These are phyloP conservation scores for Cebuella pygmaea DNA, from an alignment of 2,797 vertebrate species.

Conservation along the genomic window DNA sequence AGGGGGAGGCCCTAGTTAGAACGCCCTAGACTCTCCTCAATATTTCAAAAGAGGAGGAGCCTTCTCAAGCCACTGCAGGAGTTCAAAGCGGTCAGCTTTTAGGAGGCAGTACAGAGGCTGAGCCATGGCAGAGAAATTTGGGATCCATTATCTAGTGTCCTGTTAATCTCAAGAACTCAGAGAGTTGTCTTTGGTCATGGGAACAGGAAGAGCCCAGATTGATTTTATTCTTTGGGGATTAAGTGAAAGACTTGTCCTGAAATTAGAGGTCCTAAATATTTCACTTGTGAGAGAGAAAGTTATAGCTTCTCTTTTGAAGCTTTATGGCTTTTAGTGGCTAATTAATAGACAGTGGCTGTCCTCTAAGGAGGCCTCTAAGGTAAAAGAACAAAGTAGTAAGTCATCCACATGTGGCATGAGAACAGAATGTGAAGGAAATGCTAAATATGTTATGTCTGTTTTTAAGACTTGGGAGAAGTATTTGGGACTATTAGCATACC, in stretches of 20 bases:
- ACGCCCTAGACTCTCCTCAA: neutral
- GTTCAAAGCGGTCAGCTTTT: neutral
- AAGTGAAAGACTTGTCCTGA: neutral
- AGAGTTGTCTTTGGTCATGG: neutral
- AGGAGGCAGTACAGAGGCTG: neutral
- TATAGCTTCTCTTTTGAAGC: neutral
- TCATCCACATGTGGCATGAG: neutral
- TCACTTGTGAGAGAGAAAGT: neutral
- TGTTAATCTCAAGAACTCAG: neutral
- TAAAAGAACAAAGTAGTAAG: neutral
- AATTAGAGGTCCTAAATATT: neutral
- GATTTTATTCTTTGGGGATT: neutral
- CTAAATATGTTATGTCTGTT: neutral
- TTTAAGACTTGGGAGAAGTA: neutral
- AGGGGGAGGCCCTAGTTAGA: neutral
- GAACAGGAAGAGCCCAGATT: neutral
- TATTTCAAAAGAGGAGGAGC: neutral
- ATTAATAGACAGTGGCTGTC: neutral
- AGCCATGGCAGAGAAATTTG: neutral
- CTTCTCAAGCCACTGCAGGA: neutral
- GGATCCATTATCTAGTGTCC: neutral
- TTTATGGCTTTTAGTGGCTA: neutral
- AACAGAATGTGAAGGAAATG: neutral
- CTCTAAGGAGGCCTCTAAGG: neutral
- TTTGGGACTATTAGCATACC: neutral